phyloP scores from a whole-genome alignment of 2,797 vertebrate genomes.

The Pristis pectinata region DNA sequence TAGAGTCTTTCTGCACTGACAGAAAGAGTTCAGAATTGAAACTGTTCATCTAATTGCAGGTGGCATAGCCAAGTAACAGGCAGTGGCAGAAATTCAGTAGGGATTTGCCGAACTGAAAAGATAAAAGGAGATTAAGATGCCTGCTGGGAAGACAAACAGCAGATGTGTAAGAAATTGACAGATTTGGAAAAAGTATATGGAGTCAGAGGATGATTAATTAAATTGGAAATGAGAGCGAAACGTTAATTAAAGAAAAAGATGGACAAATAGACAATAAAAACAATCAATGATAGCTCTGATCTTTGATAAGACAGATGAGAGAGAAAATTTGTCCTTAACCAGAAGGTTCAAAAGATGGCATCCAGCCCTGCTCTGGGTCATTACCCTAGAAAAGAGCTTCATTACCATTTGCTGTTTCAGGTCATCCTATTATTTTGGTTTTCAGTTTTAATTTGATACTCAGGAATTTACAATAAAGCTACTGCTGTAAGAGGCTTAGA shows the following conservation, averaged over 20 bases:
- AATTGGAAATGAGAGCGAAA: background rate
- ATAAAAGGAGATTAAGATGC: slow-evolving; percentile 22
- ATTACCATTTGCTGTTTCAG: background rate
- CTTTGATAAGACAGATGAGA: background rate
- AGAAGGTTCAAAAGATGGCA: background rate
- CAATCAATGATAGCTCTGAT: background rate
- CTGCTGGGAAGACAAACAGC: background rate
- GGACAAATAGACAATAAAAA: slow-evolving; percentile 15
- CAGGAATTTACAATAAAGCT: background rate
- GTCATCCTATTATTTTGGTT: background rate
- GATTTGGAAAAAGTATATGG: background rate
- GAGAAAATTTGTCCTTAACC: too few relatives aligned
- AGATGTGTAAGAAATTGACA: slow-evolving; percentile 23
- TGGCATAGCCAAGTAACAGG: background rate
- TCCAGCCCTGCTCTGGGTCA: background rate
- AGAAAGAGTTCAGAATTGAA: slow-evolving; percentile 26
- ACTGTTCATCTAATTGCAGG: slow-evolving; percentile 35
- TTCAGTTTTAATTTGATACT: background rate
- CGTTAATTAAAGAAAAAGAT: background rate
- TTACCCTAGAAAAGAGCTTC: background rate
- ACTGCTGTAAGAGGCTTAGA: background rate
- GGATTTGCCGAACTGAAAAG: background rate
- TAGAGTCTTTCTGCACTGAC: slow-evolving; percentile 29
- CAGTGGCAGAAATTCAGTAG: slow-evolving; percentile 27
- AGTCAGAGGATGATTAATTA: slow-evolving; percentile 19